Conservation (phyloP, 2,113 vertebrate genomes). For the Callaeas wilsoni region DNA sequence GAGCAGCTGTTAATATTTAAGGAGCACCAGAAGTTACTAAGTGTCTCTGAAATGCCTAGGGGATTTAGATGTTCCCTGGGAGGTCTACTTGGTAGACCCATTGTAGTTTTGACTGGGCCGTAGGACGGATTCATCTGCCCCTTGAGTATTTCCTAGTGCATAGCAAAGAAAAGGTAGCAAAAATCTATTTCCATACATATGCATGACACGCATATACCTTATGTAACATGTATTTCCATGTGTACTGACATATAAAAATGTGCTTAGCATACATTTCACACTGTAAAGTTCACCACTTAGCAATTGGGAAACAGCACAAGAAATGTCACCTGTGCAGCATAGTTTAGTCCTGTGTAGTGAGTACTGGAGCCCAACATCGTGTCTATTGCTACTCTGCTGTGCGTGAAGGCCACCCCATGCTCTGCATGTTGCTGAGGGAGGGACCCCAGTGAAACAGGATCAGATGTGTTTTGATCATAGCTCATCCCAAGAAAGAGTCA, state of each 20-base stretch:
- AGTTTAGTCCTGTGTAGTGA: background rate
- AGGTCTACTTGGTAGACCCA: background rate
- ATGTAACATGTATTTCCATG: background rate
- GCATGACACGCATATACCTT: background rate
- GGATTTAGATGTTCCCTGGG: constrained; percentile 16
- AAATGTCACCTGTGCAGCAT: background rate
- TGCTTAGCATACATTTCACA: background rate
- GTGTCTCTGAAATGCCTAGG: constrained; percentile 6
- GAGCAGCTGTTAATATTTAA: constrained; percentile 48
- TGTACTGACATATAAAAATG: background rate
- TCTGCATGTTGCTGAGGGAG: fast-evolving
- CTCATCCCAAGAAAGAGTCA: background rate
- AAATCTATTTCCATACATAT: background rate
- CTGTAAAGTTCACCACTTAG: background rate
- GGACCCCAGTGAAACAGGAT: background rate
- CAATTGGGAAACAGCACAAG: background rate
- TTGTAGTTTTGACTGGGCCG: background rate
- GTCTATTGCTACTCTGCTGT: background rate
- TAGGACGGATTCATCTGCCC: background rate
- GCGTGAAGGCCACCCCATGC: background rate
- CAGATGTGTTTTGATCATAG: background rate
- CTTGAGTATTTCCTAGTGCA: background rate
- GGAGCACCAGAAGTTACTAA: constrained; percentile 23
- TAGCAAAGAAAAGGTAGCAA: background rate
- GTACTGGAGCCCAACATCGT: fast-evolving